Evolutionary conservation across 2,888 invertebrate genomes (phyloP).

Genomic region (Ormia ochracea): DNA sequence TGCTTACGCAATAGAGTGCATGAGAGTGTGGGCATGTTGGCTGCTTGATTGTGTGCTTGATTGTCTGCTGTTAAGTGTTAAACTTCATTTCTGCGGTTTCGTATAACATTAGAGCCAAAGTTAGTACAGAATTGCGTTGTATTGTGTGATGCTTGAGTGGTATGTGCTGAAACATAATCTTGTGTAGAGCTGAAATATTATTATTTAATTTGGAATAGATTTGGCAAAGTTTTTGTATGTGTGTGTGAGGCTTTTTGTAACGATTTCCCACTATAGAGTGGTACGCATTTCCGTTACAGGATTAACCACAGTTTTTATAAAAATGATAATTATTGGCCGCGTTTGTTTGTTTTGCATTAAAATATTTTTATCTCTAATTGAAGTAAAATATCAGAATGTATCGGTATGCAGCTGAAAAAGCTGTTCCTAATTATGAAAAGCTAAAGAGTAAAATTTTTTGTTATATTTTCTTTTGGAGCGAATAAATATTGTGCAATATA

Average conservation of each 20-base stretch:
- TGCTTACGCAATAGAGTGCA: too few species aligned
- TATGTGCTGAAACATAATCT: background rate
- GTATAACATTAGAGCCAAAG: background rate
- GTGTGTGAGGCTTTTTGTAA: background rate
- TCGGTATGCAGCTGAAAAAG: too few species aligned
- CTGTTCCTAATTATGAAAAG: too few species aligned
- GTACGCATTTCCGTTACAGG: background rate
- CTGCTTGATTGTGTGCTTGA: conserved; percentile 10
- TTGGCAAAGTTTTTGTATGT: background rate
- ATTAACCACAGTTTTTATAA: too few species aligned
- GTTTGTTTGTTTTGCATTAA: too few species aligned
- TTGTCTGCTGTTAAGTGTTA: conserved; percentile 34
- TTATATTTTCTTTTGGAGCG: too few species aligned
- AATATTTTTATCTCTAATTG: too few species aligned
- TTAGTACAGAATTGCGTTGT: background rate
- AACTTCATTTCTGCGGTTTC: conserved; percentile 20
- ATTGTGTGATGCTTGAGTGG: background rate
- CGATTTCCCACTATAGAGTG: conserved; percentile 4
- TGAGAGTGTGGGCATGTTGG: background rate
- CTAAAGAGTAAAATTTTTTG: too few species aligned
- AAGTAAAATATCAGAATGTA: too few species aligned
- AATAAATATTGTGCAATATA: too few species aligned
- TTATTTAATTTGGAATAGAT: conserved; percentile 16
- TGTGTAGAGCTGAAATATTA: conserved; percentile 20
- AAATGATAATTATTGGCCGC: too few species aligned